A percentile compares a stretch with the other conserved stretches of the same genome.
Evolutionary conservation across 2,888 invertebrate genomes (phyloP).

Genomic region (Acanthococcus lagerstroemiae): DNA sequence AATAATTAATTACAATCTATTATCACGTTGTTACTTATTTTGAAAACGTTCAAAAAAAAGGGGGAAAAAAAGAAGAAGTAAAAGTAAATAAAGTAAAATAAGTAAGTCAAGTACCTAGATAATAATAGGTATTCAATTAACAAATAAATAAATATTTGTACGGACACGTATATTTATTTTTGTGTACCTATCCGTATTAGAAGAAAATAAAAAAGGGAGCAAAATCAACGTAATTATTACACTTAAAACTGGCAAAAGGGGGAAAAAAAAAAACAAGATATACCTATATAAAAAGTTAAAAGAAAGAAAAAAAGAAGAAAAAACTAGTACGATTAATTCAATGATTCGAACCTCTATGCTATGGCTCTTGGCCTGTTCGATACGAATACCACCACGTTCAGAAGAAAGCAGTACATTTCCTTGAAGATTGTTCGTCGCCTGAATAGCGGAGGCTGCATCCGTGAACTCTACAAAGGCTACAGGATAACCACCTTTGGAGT

Average conservation of each 20-base stretch:
- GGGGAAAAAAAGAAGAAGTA: background rate
- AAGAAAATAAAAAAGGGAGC: background rate
- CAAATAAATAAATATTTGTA: no score
- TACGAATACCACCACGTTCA: constrained; percentile 92
- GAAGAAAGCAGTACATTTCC: constrained; percentile 93
- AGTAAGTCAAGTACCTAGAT: no score
- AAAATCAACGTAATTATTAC: background rate
- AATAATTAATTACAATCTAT: no score
- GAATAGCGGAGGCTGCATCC: constrained; percentile 81
- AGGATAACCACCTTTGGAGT: constrained; percentile 78
- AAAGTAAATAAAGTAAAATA: constrained; percentile 8
- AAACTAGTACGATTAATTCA: constrained; percentile 14
- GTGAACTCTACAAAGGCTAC: constrained; percentile 98
- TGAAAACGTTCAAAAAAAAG: constrained; percentile 2
- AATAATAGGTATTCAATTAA: no score
- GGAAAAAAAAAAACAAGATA: background rate
- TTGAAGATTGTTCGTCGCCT: constrained; percentile 87
- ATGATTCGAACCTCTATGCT: constrained; percentile 65
- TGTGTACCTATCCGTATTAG: no score
- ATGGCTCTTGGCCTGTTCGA: constrained; percentile 98
- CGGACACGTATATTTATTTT: no score
- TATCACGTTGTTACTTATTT: background rate
- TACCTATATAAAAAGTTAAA: background rate
- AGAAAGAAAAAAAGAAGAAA: background rate
- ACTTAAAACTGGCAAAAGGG: background rate